These are phyloP conservation scores for Falco rusticolus DNA, from an alignment of 2,797 vertebrate genomes.

Conservation along the genomic window DNA sequence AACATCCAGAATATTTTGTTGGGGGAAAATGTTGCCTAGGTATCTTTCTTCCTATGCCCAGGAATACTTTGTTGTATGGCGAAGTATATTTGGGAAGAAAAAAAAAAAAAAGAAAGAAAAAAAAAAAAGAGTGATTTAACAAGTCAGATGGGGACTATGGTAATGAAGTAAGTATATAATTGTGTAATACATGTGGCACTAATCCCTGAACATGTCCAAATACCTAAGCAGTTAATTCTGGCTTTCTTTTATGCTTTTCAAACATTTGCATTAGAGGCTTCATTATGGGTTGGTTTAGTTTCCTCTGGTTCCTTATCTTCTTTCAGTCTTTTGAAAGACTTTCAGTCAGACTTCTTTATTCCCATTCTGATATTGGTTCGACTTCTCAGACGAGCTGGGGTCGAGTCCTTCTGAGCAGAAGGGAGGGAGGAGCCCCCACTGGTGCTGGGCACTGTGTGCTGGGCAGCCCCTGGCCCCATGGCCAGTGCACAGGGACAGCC, in stretches of 20 bases:
- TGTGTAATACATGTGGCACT: neutral
- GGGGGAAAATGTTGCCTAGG: neutral
- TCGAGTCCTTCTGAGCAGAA: rapidly evolving
- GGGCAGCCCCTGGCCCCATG: rapidly evolving
- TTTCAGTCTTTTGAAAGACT: neutral
- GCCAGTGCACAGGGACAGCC: rapidly evolving
- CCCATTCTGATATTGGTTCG: rapidly evolving
- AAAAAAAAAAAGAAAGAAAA: neutral
- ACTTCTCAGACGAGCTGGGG: rapidly evolving
- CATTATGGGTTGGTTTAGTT: neutral
- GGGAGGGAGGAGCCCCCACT: neutral
- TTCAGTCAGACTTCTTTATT: neutral
- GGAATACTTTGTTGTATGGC: neutral
- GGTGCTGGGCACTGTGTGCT: neutral
- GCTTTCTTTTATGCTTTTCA: neutral
- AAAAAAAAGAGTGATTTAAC: neutral
- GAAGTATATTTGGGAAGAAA: neutral
- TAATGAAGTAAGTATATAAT: neutral
- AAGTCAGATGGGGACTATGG: neutral
- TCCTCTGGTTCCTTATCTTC: neutral
- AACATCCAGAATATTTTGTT: neutral
- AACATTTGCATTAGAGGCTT: neutral
- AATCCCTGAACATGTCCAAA: neutral
- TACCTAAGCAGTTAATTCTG: neutral
- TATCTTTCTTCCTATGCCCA: neutral